A percentile compares a stretch with the other conserved stretches of the same genome.
Conservation (phyloP, 2,113 vertebrate genomes). For the Anas platyrhynchos region DNA sequence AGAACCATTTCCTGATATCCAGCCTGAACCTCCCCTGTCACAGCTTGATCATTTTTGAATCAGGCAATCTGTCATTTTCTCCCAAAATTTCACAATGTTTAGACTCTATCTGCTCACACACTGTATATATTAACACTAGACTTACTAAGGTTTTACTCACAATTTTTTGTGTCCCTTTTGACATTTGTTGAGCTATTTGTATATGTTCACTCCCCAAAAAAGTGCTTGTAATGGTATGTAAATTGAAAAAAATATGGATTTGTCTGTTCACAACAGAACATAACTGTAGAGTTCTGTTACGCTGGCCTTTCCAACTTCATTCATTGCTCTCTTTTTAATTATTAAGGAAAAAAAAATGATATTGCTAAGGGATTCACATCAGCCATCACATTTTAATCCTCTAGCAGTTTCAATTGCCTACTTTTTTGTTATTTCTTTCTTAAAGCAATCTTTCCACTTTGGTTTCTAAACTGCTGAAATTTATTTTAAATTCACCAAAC, state of each 20-base stretch:
- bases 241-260: background rate
- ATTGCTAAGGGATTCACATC: background rate
- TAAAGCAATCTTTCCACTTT: background rate
- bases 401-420: background rate
- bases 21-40: too few relatives aligned
- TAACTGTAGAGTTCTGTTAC: background rate
- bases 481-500: background rate
- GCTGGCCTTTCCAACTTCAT: background rate
- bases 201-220: background rate
- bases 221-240: background rate
- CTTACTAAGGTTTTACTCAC: background rate
- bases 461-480: background rate
- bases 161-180: background rate
- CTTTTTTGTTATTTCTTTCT: background rate
- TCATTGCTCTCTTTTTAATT: background rate
- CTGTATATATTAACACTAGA: background rate
- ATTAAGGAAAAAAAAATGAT: background rate
- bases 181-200: background rate
- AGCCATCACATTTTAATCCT: background rate
- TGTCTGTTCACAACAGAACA: background rate
- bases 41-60: background rate
- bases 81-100: background rate
- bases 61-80: background rate
- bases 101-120: background rate
- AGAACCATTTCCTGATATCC: too few relatives aligned